These are phyloP conservation scores for Melanotaenia nigrans DNA, from an alignment of 2,797 vertebrate genomes.

Conservation along the genomic window DNA sequence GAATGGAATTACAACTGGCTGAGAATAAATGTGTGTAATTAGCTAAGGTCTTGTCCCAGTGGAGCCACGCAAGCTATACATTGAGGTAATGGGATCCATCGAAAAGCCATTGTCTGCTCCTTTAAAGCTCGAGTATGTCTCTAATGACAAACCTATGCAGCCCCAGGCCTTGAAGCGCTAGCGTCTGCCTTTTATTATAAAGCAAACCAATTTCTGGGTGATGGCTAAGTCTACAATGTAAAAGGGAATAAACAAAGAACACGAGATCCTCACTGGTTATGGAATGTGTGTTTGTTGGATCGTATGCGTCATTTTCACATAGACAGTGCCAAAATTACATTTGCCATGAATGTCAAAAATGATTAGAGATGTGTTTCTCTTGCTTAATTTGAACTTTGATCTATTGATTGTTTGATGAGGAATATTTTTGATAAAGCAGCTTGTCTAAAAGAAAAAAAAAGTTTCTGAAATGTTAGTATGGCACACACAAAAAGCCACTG, in stretches of 20 bases:
- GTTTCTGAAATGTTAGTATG: background rate
- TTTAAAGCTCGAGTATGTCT: conserved; percentile 60
- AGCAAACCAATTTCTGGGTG: background rate
- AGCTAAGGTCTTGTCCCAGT: conserved; percentile 70
- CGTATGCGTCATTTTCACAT: conserved; percentile 13
- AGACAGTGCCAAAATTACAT: conserved; percentile 42
- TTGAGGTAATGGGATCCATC: conserved; percentile 76
- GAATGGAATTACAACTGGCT: conserved; percentile 78
- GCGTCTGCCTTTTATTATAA: conserved; percentile 8
- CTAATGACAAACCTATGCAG: conserved; percentile 73
- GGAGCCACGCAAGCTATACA: conserved; percentile 71
- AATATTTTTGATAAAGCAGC: conserved; percentile 35
- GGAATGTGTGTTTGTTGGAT: conserved; percentile 27
- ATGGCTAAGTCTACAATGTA: background rate
- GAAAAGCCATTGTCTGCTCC: conserved; percentile 76
- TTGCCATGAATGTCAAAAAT: conserved; percentile 35
- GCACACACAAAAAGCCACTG: conserved; percentile 16
- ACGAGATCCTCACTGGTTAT: conserved; percentile 2
- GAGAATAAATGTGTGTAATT: conserved; percentile 78
- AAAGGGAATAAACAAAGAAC: conserved; percentile 27
- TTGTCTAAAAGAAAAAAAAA: conserved; percentile 15
- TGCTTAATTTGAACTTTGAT: conserved; percentile 50
- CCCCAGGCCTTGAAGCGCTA: conserved; percentile 33
- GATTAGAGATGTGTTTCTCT: conserved; percentile 40
- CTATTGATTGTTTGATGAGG: conserved; percentile 27